Evolutionary conservation across 1,140 invertebrate species (phyloP).

Genomic region (Maniola jurtina): DNA sequence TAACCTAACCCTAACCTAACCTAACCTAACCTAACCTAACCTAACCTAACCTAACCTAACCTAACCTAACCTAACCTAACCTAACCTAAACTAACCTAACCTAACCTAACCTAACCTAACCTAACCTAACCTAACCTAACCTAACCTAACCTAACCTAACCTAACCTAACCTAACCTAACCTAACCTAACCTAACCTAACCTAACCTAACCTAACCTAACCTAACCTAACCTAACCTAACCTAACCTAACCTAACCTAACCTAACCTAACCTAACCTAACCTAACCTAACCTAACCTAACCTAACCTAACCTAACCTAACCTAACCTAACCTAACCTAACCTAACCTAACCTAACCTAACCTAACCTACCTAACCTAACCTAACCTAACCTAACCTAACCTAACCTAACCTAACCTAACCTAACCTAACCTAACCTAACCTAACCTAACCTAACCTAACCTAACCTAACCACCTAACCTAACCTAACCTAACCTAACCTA

Average conservation of each 20-base stretch:
- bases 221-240: conserved; percentile 16
- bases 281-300: conserved; percentile 17
- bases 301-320: conserved; percentile 21
- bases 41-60: conserved; percentile 21
- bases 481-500: conserved; percentile 23
- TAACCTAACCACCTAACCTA: conserved; percentile 22
- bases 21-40: conserved; percentile 22
- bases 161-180: conserved; percentile 14
- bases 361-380: conserved; percentile 21
- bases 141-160: conserved; percentile 23
- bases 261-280: conserved; percentile 22
- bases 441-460: conserved; percentile 17
- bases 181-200: conserved; percentile 18
- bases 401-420: conserved; percentile 21
- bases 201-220: conserved; percentile 19
- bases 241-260: conserved; percentile 22
- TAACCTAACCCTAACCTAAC: conserved; percentile 21
- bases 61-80: conserved; percentile 22
- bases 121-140: conserved; percentile 26
- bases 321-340: conserved; percentile 21
- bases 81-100: conserved; percentile 25
- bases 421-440: conserved; percentile 10
- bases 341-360: conserved; percentile 21
- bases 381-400: conserved; percentile 21
- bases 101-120: conserved; percentile 26